Base-by-base conservation (phyloP, 1,140 invertebrate species). In the Saccostrea glomerata region DNA sequence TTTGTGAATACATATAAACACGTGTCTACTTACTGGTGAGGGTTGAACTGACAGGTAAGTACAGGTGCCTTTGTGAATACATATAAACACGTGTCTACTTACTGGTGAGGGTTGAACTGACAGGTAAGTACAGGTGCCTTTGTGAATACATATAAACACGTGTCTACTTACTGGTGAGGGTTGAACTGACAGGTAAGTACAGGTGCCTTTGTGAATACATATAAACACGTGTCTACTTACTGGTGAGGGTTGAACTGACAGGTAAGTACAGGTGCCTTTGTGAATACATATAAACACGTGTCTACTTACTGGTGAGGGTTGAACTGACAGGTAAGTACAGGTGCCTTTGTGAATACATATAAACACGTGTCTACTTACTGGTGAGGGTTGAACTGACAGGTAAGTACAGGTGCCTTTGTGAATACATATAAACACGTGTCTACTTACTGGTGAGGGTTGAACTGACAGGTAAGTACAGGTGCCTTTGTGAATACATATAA, bases 181-280 rank as follows among this genome's bases (percentile, higher is more conserved):
- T 94, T 95, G 87, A 95, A 95, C 88, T 93, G 92, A 60, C 94
- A 89, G 23, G 92, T 89, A 89, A 93, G 94, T 12, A 94, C 89
- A 40, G 94, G 91, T 15, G 86, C 54, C 66, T 93, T 94, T 17
- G 92, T 92, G 30, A n/a, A n/a, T n/a, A n/a, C n/a, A n/a, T n/a
- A n/a, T n/a, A n/a, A n/a, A n/a, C n/a, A n/a, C n/a, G n/a, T n/a
- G 20, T 60, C 17, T n/a, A 91, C 94, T 92, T 92, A 94, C 94
- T 93, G 91, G 40, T 92, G 89, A 15, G 56, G 25, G 85, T 94
- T 95, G 87, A 95, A 95, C 88, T 93, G 92, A 60, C 94, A 89
- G 23, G 92, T 89, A 89, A 93, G 94, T 12, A 94, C 89, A 40
- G 94, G 91, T 15, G 86, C 54, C 66, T 93, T 94, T 17, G 92